Base-by-base conservation (phyloP, 2,797 vertebrate species). In the Malurus splendens region DNA sequence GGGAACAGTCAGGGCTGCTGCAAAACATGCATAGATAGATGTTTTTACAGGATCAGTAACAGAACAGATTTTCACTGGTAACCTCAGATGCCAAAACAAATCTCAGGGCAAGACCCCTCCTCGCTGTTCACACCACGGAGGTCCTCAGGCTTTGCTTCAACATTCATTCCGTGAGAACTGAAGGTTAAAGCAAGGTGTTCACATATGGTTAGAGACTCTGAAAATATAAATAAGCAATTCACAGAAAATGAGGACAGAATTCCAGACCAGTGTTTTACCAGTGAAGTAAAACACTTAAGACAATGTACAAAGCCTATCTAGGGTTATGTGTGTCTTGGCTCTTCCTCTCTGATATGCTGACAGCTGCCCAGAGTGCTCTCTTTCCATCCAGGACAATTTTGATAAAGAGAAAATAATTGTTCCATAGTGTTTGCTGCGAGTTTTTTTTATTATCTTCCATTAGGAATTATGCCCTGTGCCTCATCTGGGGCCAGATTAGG, bases 381-480 rank as follows among this genome's bases (percentile, higher is more conserved):
- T 32, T 78, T 57, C 23, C 25, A 33, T 25, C 36, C 61, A n/a
- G 25, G 17, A 41, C 20, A 57, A 57, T 13, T 54, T 42, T 30
- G 28, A 82, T 18, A 39, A 72, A 56, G 30, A 88, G 19, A 56
- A 92, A 67, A 87, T 52, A 64, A 77, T 36, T 70, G 2, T 6
- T 68, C 12, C 0, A 0, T 32, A 42, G 18, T 24, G 62, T 78
- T 48, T 55, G 12, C 33, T 33, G 16, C 6, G n/a, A 20, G 1
- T 22, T 45, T 79, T 56, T 27, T 64, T 51, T 42, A 16, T 36
- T 65, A 19, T 71, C 81, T 90, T 65, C 20, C 20, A 10, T 22
- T 45, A 61, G 38, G 7, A 89, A 64, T 0, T 0, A 56, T 47
- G 33, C 9, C 42, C 23, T 50, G 6, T 75, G n/a, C 12, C 22